Evolutionary conservation across 30 jellyfish, hydroid and myxozoan species (phyloP).

Genomic region (Sanderia malayensis): DNA sequence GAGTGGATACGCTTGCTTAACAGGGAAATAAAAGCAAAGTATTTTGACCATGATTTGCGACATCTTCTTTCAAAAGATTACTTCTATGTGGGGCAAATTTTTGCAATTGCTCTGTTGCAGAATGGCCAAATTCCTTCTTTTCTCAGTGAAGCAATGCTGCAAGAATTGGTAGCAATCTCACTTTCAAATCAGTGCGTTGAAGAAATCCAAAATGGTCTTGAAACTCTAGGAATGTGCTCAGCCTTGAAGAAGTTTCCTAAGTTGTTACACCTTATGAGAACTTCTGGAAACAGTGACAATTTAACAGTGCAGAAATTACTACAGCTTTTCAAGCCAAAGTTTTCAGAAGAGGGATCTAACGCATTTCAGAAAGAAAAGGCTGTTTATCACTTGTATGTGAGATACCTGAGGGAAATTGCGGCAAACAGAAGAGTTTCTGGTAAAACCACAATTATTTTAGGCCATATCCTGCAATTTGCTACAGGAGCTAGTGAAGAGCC

Average conservation of each 20-base stretch:
- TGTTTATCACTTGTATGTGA: constrained; percentile 4
- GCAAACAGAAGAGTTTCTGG: constrained; percentile 16
- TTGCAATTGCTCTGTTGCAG: constrained; percentile 20
- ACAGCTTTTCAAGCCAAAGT: constrained; percentile 19
- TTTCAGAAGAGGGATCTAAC: constrained; percentile 18
- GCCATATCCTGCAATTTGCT: constrained; percentile 12
- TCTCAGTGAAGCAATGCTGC: constrained; percentile 17
- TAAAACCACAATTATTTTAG: background rate
- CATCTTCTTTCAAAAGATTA: background rate
- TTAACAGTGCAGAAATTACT: constrained; percentile 15
- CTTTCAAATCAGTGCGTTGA: background rate
- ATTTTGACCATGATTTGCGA: constrained; percentile 8
- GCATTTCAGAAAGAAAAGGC: constrained; percentile 2
- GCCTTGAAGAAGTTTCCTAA: constrained; percentile 7
- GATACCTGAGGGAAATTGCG: constrained; percentile 24
- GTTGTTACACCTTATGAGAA: constrained; percentile 10
- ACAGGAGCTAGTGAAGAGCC: constrained; percentile 42
- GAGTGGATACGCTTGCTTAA: constrained; percentile 21
- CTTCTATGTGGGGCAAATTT: constrained; percentile 1
- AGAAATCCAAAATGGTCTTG: constrained; percentile 1
- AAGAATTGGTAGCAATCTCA: constrained; percentile 9
- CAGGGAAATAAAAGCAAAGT: constrained; percentile 9
- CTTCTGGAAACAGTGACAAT: constrained; percentile 5
- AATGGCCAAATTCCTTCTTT: constrained; percentile 32
- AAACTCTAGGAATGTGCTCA: background rate